phyloP scores from a whole-genome alignment of 2,113 vertebrate species.

The Barbus barbus region DNA sequence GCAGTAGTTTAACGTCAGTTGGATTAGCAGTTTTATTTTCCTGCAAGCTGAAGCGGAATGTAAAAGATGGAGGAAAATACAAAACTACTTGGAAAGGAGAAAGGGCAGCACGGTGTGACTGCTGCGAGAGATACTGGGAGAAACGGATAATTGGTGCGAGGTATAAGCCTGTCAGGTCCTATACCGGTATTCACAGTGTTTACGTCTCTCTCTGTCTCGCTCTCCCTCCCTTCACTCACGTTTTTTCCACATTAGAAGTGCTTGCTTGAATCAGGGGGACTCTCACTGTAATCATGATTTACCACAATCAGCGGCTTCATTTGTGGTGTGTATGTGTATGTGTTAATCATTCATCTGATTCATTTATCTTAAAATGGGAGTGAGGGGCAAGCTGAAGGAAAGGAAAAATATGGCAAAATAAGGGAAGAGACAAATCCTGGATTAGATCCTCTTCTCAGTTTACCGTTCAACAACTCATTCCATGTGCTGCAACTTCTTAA shows the following conservation, averaged over 20 bases:
- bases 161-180: slow-evolving; percentile 3
- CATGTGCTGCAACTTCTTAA: slow-evolving; percentile 1
- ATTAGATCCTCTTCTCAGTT: slow-evolving; percentile 30
- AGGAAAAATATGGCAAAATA: slow-evolving; percentile 14
- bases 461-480: slow-evolving; percentile 16
- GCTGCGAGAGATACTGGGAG: slow-evolving; percentile 6
- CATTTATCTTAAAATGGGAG: slow-evolving; percentile 4
- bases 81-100: neutral
- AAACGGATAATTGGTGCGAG: slow-evolving; percentile 19
- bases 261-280: neutral
- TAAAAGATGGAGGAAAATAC: neutral
- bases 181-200: neutral
- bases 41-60: neutral
- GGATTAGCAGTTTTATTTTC: slow-evolving; percentile 28
- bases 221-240: neutral
- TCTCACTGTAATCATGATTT: slow-evolving; percentile 33
- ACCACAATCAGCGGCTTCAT: slow-evolving; percentile 12
- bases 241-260: slow-evolving; percentile 17
- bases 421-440: slow-evolving; percentile 4
- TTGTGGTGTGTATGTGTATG: neutral
- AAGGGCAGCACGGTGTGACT: neutral
- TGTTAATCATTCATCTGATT: slow-evolving; percentile 19
- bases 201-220: slow-evolving; percentile 4
- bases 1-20: neutral
- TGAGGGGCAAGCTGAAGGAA: neutral